Evolutionary conservation across 1,140 invertebrate species (phyloP), one percentile per base, ranked within the genome.

Genomic region (Cyrtorhinus lividipennis): DNA sequence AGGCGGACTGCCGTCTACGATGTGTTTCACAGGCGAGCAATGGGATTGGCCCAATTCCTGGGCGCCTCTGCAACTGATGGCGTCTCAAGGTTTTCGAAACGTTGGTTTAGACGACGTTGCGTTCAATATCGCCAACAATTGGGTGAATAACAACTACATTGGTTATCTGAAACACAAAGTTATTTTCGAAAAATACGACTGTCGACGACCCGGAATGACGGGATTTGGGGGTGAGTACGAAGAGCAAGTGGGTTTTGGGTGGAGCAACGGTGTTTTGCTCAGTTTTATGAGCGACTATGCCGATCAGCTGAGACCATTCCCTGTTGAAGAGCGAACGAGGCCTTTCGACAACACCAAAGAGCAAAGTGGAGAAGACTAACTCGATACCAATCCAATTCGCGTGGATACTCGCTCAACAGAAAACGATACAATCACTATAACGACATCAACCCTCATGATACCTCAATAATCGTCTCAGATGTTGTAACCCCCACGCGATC

Each of bases 31-130:
- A 10, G 83, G 83, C 2, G 83, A 93, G 72, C 90, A 93, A 73
- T 95, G 91, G 91, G 91, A 95, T 70, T 88, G 81, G 67, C 90
- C 90, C 0, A 92, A 92, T 70, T 87, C 84, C 0, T 94, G 90
- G 90, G 80, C 88, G 48, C 90, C 89, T 18, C 75, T 88, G 2
- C 88, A 92, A 66, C 79, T 83, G 24, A 73, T 84, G 58, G 67
- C 84, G 1, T 71, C 78, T 13, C 75, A 82, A 57, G 81, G 82
- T 24, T 72, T 87, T 22, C 70, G 76, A 12, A 70, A 75, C 44
- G 77, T 78, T 2, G 71, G 72, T 13, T 70, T 74, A n/a, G 65
- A 68, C 25, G 70, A 73, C 53, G 80, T 78, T 15, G 82, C 81
- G 0, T 70, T 71, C 24, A 69, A 75, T 30, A 66, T 85, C 24